A percentile compares a stretch with the other conserved stretches of the same genome.
phyloP scores from a whole-genome alignment of 64 coral and sea anemone species.

The Actinia equina region DNA sequence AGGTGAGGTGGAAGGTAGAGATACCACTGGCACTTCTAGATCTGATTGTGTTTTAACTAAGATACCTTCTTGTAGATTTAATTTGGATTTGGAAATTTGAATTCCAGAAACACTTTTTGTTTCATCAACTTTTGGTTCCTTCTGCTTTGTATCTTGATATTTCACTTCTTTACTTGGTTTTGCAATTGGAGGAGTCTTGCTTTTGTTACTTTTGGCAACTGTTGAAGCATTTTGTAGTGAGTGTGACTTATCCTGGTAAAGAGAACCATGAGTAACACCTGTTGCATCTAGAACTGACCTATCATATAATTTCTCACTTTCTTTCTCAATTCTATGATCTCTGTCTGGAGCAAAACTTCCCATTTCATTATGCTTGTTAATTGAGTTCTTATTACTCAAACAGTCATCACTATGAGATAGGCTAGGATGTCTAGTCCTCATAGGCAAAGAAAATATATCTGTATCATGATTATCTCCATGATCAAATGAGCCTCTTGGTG shows the following conservation, averaged over 20 bases:
- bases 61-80: neutral
- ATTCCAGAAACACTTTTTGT: neutral
- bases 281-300: neutral
- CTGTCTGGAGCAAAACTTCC: slow-evolving; percentile 17
- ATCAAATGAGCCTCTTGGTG: slow-evolving; percentile 65
- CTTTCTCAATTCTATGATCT: slow-evolving; percentile 22
- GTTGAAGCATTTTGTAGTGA: neutral
- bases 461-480: slow-evolving; percentile 35
- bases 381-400: slow-evolving; percentile 26
- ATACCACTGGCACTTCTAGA: slow-evolving; percentile 16
- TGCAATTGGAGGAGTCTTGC: neutral
- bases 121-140: neutral
- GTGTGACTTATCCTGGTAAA: neutral
- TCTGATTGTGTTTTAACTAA: slow-evolving; percentile 19
- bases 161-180: neutral
- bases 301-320: slow-evolving; percentile 19
- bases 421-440: slow-evolving; percentile 27
- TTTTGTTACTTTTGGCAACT: neutral
- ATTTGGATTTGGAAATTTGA: neutral
- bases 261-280: neutral
- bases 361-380: slow-evolving; percentile 30
- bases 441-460: slow-evolving; percentile 7
- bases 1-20: neutral
- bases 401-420: slow-evolving; percentile 5
- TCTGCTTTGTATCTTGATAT: neutral